Evolutionary conservation across 2,888 invertebrate species (phyloP), one percentile per base, ranked within the genome.

Genomic region (Thysanoteuthis rhombus): DNA sequence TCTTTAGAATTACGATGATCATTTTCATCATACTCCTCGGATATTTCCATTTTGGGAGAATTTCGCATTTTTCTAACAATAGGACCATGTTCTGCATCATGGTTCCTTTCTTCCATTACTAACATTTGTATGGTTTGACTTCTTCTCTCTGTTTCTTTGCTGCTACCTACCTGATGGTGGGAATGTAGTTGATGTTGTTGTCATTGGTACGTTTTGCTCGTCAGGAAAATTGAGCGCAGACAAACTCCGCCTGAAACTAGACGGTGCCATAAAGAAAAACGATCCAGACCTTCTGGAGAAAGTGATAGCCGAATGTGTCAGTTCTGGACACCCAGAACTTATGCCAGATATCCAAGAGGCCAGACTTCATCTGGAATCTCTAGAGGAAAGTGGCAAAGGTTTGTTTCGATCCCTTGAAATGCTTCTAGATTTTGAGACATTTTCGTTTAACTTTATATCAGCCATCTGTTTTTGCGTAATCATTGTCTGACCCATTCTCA

Each of bases 291-390:
- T 42, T 42, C 42, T 92, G 16, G 91, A 92, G 45, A 92, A 45
- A 42, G 42, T 42, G 19, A 92, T 92, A n/a, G 45, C 40, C 19
- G 91, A 92, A 92, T 92, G 91, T 92, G n/a, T 92, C n/a, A 45
- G 42, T 92, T 40, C 91, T 6, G 91, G 91, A n/a, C 40, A 45
- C n/a, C 92, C 19, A 5, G 92, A 92, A 92, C 92, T 92, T 42
- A n/a, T n/a, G 22, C 32, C 91, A 0, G 42, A 92, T 42, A 40
- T 92, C 28, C 45, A 92, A 42, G n/a, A 36, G 28, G 91, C 91
- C 16, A 92, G 91, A 92, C 32, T 42, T 92, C n/a, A 40, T 42
- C 22, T 92, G 32, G 42, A 92, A n/a, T n/a, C 91, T 92, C n/a
- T 92, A 42, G 91, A 32, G 45, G 91, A 42, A 92, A 45, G 45